Conservation (phyloP, 1,140 invertebrate genomes). For the Vanessa tameamea region DNA sequence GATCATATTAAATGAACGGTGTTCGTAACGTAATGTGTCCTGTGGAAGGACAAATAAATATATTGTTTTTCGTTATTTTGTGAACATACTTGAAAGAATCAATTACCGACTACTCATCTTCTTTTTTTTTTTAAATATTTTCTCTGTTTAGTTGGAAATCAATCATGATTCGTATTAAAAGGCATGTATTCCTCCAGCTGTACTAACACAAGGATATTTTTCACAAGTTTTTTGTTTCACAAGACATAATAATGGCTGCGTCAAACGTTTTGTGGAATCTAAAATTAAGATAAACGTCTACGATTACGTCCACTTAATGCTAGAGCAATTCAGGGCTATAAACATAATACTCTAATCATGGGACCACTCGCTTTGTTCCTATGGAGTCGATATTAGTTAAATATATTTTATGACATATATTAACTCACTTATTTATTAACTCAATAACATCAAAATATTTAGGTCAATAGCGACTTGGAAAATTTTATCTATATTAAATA, state of each 20-base stretch:
- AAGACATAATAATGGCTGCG: conserved; percentile 50
- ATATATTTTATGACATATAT: neutral
- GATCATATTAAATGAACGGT: too few relatives aligned
- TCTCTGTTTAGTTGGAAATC: too few relatives aligned
- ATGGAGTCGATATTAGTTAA: neutral
- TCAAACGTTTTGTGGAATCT: conserved; percentile 75
- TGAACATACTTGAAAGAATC: too few relatives aligned
- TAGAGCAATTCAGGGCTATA: conserved; percentile 67
- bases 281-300: conserved; percentile 75
- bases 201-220: conserved; percentile 13
- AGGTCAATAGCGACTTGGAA: too few relatives aligned
- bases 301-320: conserved; percentile 74
- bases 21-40: too few relatives aligned
- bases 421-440: too few relatives aligned
- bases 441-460: too few relatives aligned
- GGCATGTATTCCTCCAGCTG: neutral
- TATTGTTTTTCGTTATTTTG: too few relatives aligned
- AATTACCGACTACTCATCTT: too few relatives aligned
- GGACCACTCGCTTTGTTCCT: neutral
- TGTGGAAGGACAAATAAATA: too few relatives aligned
- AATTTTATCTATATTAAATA: too few relatives aligned
- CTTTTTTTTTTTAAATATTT: too few relatives aligned
- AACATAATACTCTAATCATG: conserved; percentile 76
- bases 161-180: neutral
- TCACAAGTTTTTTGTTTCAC: conserved; percentile 22